Percentiles rank a stretch among this genome's conserved stretches.
Evolutionary conservation across 2,888 invertebrate species (phyloP).

Genomic region (Drosophila heteroneura): DNA sequence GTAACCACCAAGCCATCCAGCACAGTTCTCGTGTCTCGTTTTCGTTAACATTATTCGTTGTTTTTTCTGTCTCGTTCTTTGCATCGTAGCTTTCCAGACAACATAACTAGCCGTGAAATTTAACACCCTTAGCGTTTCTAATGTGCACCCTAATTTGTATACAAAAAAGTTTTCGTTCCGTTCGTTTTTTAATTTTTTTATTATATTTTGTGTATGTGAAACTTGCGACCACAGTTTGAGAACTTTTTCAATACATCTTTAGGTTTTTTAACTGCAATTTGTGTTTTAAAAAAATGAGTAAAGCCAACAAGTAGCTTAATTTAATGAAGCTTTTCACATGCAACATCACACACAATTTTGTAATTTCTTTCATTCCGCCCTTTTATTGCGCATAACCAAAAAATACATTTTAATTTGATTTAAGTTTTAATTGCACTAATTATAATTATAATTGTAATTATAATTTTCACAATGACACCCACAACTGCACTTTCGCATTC

Average conservation of each 20-base stretch:
- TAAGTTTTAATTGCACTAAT: conserved; percentile 66
- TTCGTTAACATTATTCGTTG: conserved; percentile 4
- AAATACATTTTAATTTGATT: conserved; percentile 35
- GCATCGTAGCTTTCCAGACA: conserved; percentile 58
- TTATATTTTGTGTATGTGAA: conserved; percentile 36
- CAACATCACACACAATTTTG: conserved; percentile 46
- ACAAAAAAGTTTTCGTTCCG: conserved; percentile 57
- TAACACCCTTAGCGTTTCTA: conserved; percentile 65
- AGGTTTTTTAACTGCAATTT: conserved; percentile 50
- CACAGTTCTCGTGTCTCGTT: conserved; percentile 25
- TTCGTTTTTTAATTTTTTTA: conserved; percentile 18
- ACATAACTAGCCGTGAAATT: conserved; percentile 67
- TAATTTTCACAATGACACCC: conserved; percentile 47
- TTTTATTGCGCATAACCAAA: conserved; percentile 17
- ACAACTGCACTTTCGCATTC: conserved; percentile 25
- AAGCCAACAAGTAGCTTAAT: conserved; percentile 27
- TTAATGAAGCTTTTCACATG: conserved; percentile 70
- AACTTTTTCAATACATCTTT: conserved; percentile 54
- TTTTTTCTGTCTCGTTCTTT: conserved; percentile 34
- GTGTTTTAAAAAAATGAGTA: conserved; percentile 12
- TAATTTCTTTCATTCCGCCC: conserved; percentile 31
- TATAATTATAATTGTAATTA: conserved; percentile 62
- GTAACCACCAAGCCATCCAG: conserved; percentile 10
- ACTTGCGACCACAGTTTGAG: conserved; percentile 33
- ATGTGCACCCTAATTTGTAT: conserved; percentile 72